Conservation (phyloP, 2,113 vertebrate species). For the Heteronetta atricapilla region DNA sequence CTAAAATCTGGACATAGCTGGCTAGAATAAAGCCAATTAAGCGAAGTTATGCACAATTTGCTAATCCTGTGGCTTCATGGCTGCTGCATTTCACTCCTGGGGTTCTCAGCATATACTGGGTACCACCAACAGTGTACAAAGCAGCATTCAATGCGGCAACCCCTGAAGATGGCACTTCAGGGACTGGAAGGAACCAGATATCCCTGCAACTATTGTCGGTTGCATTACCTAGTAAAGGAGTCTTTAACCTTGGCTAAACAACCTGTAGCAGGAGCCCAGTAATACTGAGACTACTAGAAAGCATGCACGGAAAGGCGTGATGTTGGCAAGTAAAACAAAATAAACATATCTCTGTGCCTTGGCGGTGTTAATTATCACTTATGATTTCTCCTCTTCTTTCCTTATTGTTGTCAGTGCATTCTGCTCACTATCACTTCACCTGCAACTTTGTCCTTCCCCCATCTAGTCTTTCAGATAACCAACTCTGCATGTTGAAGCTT, state of each 20-base stretch:
- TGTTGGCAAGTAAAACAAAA: background rate
- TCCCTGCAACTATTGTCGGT: background rate
- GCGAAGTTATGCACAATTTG: background rate
- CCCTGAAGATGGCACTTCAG: fast-evolving
- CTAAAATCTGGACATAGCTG: fast-evolving
- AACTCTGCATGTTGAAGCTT: background rate
- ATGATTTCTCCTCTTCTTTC: background rate
- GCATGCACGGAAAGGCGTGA: fast-evolving
- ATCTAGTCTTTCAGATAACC: background rate
- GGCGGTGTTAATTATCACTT: background rate
- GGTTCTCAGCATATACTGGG: fast-evolving
- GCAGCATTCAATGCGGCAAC: background rate
- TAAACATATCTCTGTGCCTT: fast-evolving
- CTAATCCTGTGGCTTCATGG: background rate
- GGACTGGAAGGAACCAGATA: background rate
- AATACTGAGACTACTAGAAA: background rate
- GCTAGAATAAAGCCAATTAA: fast-evolving
- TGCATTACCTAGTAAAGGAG: fast-evolving
- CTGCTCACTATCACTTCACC: background rate
- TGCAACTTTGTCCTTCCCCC: background rate
- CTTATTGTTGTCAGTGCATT: fast-evolving
- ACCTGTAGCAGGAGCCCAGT: background rate
- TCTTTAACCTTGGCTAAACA: background rate
- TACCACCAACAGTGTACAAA: background rate
- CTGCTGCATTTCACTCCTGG: background rate